Conservation (phyloP, 2,888 invertebrate genomes). For the Rhopalosiphum nymphaeae region DNA sequence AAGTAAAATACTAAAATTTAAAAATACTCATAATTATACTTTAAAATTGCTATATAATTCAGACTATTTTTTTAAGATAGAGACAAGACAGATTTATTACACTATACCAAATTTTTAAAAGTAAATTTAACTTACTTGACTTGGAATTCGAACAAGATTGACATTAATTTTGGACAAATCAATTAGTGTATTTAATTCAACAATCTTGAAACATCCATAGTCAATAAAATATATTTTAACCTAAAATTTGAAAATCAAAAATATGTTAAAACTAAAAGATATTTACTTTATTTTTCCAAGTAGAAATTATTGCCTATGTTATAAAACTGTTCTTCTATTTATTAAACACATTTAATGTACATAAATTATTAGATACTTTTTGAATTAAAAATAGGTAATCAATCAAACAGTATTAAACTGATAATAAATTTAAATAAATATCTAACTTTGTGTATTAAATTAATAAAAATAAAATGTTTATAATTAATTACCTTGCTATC, state of each 20-base stretch:
- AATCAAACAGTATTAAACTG: background rate
- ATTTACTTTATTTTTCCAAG: background rate
- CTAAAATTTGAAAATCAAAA: background rate
- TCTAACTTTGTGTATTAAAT: background rate
- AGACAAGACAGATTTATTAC: background rate
- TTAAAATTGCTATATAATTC: background rate
- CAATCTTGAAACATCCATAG: background rate
- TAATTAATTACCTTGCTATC: background rate
- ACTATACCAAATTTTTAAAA: background rate
- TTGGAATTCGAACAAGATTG: background rate
- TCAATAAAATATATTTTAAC: slow-evolving; percentile 50
- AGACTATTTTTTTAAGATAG: background rate
- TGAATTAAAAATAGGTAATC: background rate
- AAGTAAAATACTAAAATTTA: too few relatives aligned
- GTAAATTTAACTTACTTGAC: slow-evolving; percentile 28
- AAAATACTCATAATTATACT: too few relatives aligned
- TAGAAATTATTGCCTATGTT: background rate
- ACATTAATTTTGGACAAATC: background rate
- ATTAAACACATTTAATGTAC: background rate
- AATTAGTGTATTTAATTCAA: background rate
- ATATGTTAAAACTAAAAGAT: background rate
- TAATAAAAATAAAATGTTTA: background rate
- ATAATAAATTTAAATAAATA: background rate
- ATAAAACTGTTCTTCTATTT: background rate
- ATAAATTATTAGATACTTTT: background rate